Base-by-base conservation (phyloP, 2,888 invertebrate species). In the Scelioninae gen. 1 region DNA sequence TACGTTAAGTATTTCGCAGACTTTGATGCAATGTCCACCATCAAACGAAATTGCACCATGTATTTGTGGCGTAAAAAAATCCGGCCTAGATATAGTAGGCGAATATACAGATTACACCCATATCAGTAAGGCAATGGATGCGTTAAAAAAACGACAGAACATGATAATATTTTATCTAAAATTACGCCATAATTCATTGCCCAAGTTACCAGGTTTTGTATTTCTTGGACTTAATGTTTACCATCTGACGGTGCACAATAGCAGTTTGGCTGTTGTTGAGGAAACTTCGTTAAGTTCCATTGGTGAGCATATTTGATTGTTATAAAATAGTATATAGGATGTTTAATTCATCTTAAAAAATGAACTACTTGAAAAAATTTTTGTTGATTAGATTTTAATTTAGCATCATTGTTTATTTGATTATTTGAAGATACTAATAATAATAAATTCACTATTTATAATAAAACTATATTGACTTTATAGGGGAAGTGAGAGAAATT, bases 161-260 rank as follows among this genome's bases (percentile, higher is more conserved):
- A 95, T 95, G 89, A 95, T 97, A 84, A 97, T 97, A 86, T 97
- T 96, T 93, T 97, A 98, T 93, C 93, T 98, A 86, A 97, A 97
- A 91, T 93, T 98, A 80, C 95, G 97, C 74, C 97, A 97, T 93
- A 97, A 97, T 92, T 96, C 95, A 92, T 93, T 97, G 88, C 96
- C 96, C 31, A 97, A 97, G 92, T 93, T 98, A 66, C 96, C 97
- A 81, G 96, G 96, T 66, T 97, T 96, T 91, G 95, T 97, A 82
- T 97, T 97, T 92, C 94, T 97, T 77, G 97, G 97, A 5, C 93
- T 98, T 90, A 96, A 97, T 89, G 97, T 98, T 86, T 95, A 96
- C 84, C 97, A 98, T 89, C 94, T 98, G 69, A 97, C 97, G 16
- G 96, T 97, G 75, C 97, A 96, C 91, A 97, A 96, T 93, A 97